Evolutionary conservation across 2,888 invertebrate genomes (phyloP).

Genomic region (Dryocosmus kuriphilus): DNA sequence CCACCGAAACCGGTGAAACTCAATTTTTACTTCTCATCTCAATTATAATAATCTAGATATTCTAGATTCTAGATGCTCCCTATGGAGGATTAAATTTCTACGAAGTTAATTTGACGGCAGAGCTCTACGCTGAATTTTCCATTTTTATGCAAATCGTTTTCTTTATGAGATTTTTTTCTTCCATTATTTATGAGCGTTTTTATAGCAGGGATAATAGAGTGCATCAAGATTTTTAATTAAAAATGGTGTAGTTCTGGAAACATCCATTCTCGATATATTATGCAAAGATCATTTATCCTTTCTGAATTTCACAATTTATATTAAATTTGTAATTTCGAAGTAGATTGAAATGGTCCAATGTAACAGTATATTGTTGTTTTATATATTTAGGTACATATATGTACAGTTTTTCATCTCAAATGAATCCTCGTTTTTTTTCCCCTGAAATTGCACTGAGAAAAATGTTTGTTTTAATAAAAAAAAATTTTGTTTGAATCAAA

Average conservation of each 20-base stretch:
- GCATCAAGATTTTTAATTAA: background rate
- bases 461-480: too few relatives aligned
- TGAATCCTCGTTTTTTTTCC: too few relatives aligned
- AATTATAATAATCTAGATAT: constrained; percentile 1
- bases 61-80: too few relatives aligned
- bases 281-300: background rate
- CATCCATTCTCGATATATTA: background rate
- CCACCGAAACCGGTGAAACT: background rate
- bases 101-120: background rate
- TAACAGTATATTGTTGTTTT: too few relatives aligned
- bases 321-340: background rate
- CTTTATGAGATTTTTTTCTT: background rate
- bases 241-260: background rate
- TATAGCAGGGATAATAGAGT: background rate
- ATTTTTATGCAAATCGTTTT: background rate
- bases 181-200: background rate
- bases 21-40: background rate
- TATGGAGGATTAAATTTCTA: background rate
- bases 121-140: background rate
- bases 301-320: background rate
- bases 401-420: too few relatives aligned
- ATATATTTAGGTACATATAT: too few relatives aligned
- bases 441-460: too few relatives aligned
- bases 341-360: background rate
- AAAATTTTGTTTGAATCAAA: too few relatives aligned